Conservation (phyloP, 2,888 invertebrate genomes). For the Amphipyra berbera region DNA sequence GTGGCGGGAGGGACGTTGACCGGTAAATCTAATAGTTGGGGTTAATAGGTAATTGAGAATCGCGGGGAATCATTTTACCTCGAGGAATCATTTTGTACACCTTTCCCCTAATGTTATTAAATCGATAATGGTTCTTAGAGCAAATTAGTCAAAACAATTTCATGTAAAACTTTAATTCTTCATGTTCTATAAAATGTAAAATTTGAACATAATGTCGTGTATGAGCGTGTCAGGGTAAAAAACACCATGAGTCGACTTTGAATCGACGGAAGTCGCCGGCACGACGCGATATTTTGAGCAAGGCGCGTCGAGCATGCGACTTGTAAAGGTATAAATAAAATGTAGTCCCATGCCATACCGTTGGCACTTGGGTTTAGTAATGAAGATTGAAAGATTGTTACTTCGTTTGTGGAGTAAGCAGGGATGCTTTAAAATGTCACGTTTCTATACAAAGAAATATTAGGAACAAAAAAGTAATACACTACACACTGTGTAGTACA, state of each 20-base stretch:
- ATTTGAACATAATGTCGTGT: constrained; percentile 43
- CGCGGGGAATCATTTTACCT: no score
- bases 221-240: constrained; percentile 60
- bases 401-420: constrained; percentile 5
- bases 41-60: no score
- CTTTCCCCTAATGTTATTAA: no score
- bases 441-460: no score
- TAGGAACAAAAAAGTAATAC: no score
- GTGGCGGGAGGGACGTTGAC: no score
- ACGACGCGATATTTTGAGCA: constrained; percentile 86
- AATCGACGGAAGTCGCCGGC: constrained; percentile 86
- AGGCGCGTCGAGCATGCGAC: constrained; percentile 77
- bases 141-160: constrained; percentile 18
- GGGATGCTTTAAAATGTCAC: no score
- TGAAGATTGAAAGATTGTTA: constrained; percentile 31
- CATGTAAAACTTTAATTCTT: no score
- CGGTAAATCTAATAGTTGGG: no score
- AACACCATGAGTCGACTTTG: constrained; percentile 65
- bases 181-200: constrained; percentile 17
- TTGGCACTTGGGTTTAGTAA: constrained; percentile 45
- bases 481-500: no score
- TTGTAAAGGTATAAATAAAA: constrained; percentile 72
- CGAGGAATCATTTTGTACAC: no score
- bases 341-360: constrained; percentile 43
- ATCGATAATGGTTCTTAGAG: no score